Evolutionary conservation across 2,888 invertebrate species (phyloP).

Genomic region (Aporophyla lueneburgensis): DNA sequence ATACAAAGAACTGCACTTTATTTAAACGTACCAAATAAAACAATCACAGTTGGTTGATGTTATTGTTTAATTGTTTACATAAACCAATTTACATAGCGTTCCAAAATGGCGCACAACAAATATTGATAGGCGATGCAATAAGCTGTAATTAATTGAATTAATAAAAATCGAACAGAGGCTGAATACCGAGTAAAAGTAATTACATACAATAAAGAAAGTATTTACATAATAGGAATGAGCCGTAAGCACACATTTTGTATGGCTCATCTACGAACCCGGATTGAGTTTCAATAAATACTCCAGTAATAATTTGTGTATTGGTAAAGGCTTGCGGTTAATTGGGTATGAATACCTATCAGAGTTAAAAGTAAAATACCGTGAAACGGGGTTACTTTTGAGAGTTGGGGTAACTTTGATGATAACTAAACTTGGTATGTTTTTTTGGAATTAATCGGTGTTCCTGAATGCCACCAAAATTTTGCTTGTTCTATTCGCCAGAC

Average conservation of each 20-base stretch:
- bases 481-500: too few relatives aligned
- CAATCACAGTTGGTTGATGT: slow-evolving; percentile 41
- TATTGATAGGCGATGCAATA: slow-evolving; percentile 51
- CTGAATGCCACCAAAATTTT: too few relatives aligned
- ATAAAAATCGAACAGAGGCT: slow-evolving; percentile 25
- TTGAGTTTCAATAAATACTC: background rate
- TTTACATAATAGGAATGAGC: slow-evolving; percentile 28
- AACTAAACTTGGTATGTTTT: too few relatives aligned
- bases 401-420: too few relatives aligned
- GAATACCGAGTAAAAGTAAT: slow-evolving; percentile 32
- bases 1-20: background rate
- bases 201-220: slow-evolving; percentile 29
- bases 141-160: slow-evolving; percentile 49
- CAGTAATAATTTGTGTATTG: background rate
- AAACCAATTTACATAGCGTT: slow-evolving; percentile 44
- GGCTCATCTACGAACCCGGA: slow-evolving; percentile 28
- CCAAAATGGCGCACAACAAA: slow-evolving; percentile 38
- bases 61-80: slow-evolving; percentile 47
- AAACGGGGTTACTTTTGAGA: too few relatives aligned
- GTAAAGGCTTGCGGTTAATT: background rate
- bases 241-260: slow-evolving; percentile 13
- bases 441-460: too few relatives aligned
- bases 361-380: too few relatives aligned
- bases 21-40: slow-evolving; percentile 34
- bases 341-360: background rate